Evolutionary conservation across 53 echinoderm and acorn worm species (phyloP), one percentile per base, ranked within the genome.

Genomic region (Arbacia lixula): DNA sequence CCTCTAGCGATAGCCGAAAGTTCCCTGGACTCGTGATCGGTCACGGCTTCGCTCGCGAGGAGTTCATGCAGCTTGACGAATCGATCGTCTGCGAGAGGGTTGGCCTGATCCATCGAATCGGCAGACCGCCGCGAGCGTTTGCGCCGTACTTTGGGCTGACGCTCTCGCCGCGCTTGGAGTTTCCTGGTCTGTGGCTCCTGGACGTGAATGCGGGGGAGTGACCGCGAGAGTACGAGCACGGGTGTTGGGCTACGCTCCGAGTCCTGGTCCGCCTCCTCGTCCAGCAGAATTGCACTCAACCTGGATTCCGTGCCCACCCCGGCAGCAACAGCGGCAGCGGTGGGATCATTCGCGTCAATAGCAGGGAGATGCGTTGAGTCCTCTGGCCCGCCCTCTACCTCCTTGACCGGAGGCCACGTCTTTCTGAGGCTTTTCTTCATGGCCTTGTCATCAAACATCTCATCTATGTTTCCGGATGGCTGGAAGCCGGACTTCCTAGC

Each of bases 21-120:
- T 30, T 91, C 91, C 36, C 91, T 75, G 11, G 87, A 51, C 27
- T 91, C 91, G n/a, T 91, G 91, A 24, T 84, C 84, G 33, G 78
- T 53, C 10, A 81, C 82, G 2, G 49, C 63, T 22, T 80, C 79
- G 17, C 80, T 82, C 0, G 86, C 83, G 5, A 92, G 54, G n/a
- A 76, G 73, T 0, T 83, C 66, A 38, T 86, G 89, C 17, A 92
- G 68, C 56, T 84, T 80, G 16, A 86, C 6, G 60, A 92, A 92
- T 38, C 92, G 61, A 12, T 86, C 92, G 33, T 92, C 92, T 3
- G 29, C 61, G 17, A 92, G 83, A 1, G 92, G 92, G 71, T 92
- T 78, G n/a, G 36, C 32, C 3, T 60, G 42, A 3, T 40, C 66
- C 19, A 24, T 30, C 1, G 37, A 26, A 19, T 51, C 53, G 6